Evolutionary conservation across 2,888 invertebrate species (phyloP).

Genomic region (Eristalis arbustorum): DNA sequence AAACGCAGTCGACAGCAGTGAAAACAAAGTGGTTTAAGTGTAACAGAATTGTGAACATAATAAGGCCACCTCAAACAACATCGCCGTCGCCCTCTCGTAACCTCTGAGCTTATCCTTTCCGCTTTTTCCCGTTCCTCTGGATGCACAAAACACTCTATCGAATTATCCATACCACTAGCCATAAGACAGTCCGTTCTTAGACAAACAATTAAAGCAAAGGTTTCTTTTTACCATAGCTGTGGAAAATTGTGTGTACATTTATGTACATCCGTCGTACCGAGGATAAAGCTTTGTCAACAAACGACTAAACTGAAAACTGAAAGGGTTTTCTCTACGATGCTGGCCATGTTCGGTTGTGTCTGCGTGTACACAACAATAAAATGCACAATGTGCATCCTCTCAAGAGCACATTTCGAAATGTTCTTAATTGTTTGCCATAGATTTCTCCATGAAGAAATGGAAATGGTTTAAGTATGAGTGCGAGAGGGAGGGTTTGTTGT

Average conservation of each 20-base stretch:
- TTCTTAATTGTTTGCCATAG: slow-evolving; percentile 69
- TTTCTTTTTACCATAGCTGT: slow-evolving; percentile 50
- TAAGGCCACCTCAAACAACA: slow-evolving; percentile 18
- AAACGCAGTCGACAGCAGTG: slow-evolving; percentile 15
- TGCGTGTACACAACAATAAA: slow-evolving; percentile 63
- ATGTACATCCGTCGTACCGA: slow-evolving; percentile 34
- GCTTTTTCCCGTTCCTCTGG: not conserved
- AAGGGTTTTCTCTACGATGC: slow-evolving; percentile 29
- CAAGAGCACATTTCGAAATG: slow-evolving; percentile 68
- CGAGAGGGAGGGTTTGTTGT: not conserved
- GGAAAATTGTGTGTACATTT: slow-evolving; percentile 61
- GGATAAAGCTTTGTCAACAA: slow-evolving; percentile 66
- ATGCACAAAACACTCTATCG: not conserved
- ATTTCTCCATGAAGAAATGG: slow-evolving; percentile 33
- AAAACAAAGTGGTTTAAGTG: slow-evolving; percentile 36
- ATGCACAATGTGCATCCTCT: slow-evolving; percentile 70
- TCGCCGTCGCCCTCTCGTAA: slow-evolving; percentile 10
- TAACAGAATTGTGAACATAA: slow-evolving; percentile 23
- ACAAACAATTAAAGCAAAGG: slow-evolving; percentile 70
- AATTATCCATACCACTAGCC: slow-evolving; percentile 17
- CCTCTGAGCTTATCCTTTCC: slow-evolving; percentile 52
- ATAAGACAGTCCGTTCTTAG: slow-evolving; percentile 51
- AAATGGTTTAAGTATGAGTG: not conserved
- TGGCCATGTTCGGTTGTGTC: slow-evolving; percentile 32
- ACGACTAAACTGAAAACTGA: slow-evolving; percentile 52